phyloP scores from a whole-genome alignment of 2,113 vertebrate genomes.

The Megaceryle maxima region DNA sequence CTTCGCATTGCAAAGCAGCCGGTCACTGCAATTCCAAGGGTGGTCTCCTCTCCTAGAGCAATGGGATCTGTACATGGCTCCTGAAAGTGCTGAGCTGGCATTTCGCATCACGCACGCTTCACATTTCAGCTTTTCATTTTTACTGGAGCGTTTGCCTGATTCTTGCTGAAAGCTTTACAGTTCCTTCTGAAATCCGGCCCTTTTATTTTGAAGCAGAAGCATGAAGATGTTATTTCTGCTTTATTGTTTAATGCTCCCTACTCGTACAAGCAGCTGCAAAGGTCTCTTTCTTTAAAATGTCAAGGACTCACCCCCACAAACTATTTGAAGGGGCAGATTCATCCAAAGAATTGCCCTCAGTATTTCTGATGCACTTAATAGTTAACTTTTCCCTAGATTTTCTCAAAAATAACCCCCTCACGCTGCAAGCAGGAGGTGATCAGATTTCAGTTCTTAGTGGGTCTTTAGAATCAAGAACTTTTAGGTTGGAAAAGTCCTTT shows the following conservation, averaged over 20 bases:
- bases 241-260: neutral
- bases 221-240: neutral
- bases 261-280: neutral
- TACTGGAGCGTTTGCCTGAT: neutral
- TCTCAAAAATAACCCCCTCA: neutral
- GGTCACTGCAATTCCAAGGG: neutral
- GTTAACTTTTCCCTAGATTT: neutral
- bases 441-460: neutral
- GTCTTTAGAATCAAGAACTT: neutral
- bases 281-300: neutral
- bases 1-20: neutral
- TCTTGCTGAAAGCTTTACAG: slow-evolving; percentile 12
- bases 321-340: neutral
- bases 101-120: neutral
- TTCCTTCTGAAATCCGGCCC: neutral
- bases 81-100: slow-evolving; percentile 18
- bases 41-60: neutral
- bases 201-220: slow-evolving; percentile 4
- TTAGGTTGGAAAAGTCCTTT: neutral
- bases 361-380: neutral
- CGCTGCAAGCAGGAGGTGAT: neutral
- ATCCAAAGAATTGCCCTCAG: neutral
- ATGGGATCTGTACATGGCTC: neutral
- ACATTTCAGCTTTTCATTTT: slow-evolving; percentile 37
- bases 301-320: neutral